Evolutionary conservation across 2,113 vertebrate genomes (phyloP), one percentile per base, ranked within the genome.

Genomic region (Platysternon megacephalum): DNA sequence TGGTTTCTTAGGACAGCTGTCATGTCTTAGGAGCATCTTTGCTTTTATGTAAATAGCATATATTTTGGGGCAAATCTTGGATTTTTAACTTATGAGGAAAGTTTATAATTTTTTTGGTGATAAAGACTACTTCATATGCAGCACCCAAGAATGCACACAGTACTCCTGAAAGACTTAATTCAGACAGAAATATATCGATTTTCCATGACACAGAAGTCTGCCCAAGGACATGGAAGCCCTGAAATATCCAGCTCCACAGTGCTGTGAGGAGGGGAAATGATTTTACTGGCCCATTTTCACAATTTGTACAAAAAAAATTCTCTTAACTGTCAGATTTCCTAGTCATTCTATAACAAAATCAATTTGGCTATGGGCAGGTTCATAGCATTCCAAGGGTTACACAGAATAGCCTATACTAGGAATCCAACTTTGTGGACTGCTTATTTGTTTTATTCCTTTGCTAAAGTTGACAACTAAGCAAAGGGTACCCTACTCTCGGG

Each of bases 181-280:
- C 61, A 65, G 14, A 65, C 32, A 65, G 28, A 61, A 65, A 65
- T 65, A 65, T 35, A 65, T 17, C 16, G 4, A 32, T 65, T 65
- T 61, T 65, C 32, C 56, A 58, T 32, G 56, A 58, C 28, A 58
- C 56, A 65, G 61, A 35, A 22, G 19, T 8, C 29, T 26, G 86
- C 78, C 84, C 46, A 55, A 0, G n/a, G 56, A 49, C 5, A 8
- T 22, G 89, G 48, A 76, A 52, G 84, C 4, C 4, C 8, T 11
- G 87, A 68, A 46, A 1, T 22, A 14, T 17, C 19, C 39, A 8
- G 24, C 44, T 86, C 86, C 48, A 80, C 51, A 58, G n/a, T 12
- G 3, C 0, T 29, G 11, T 1, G 42, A 3, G 0, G 2, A 86
- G 52, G 0, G 2, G 8, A 46, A 28, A 13, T 6, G 6, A 79